Conservation (phyloP, 2,113 vertebrate species). For the Tetraodon nigroviridis region DNA sequence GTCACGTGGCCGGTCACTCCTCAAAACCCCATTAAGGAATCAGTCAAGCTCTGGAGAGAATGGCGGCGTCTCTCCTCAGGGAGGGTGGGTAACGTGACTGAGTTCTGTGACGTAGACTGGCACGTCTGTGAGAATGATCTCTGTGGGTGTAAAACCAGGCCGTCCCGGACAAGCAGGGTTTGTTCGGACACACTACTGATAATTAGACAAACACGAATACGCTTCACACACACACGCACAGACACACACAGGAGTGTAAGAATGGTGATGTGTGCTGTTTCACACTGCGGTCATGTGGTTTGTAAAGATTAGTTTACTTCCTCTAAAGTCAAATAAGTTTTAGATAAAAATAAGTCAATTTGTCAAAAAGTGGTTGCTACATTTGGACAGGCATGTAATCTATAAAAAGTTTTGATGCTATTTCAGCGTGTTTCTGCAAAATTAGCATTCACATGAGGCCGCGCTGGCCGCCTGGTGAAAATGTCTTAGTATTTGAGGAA, state of each 20-base stretch:
- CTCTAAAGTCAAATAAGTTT: background rate
- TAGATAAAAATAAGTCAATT: too few relatives aligned
- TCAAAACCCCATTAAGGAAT: slow-evolving; percentile 41
- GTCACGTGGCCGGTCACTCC: slow-evolving; percentile 27
- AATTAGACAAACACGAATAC: slow-evolving; percentile 54
- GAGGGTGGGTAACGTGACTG: slow-evolving; percentile 37
- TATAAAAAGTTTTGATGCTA: too few relatives aligned
- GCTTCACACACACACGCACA: slow-evolving; percentile 15
- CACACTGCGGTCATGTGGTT: slow-evolving; percentile 1
- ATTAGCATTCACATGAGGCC: too few relatives aligned
- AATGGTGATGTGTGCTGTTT: slow-evolving; percentile 11
- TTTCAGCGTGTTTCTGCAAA: too few relatives aligned
- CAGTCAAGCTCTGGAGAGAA: slow-evolving; percentile 30
- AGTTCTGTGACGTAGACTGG: slow-evolving; percentile 53
- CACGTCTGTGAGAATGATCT: slow-evolving; percentile 48
- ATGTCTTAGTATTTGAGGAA: background rate
- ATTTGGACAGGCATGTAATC: too few relatives aligned
- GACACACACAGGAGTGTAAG: background rate
- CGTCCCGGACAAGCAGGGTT: slow-evolving; percentile 14
- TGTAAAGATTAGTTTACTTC: background rate
- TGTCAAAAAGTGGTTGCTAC: too few relatives aligned
- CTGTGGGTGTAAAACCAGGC: slow-evolving; percentile 15
- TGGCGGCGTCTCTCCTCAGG: slow-evolving; percentile 18
- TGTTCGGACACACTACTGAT: slow-evolving; percentile 48
- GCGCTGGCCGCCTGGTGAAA: too few relatives aligned